These are phyloP conservation scores for Oreotragus oreotragus DNA, from an alignment of 2,113 vertebrate species.

Conservation along the genomic window DNA sequence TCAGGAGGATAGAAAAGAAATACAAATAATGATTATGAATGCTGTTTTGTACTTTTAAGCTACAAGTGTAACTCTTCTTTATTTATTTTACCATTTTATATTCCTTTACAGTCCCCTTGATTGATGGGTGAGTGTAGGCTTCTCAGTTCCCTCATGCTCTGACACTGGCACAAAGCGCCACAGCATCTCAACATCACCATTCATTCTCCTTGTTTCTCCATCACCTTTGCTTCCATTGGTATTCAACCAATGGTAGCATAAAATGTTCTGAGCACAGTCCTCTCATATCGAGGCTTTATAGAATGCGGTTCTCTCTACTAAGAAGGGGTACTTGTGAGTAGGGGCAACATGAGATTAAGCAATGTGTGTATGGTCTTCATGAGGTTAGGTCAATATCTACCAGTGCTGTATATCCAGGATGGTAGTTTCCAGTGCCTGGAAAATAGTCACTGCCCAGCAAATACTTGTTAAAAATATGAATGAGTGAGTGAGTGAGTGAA, in stretches of 20 bases:
- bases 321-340: background rate
- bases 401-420: background rate
- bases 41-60: background rate
- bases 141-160: background rate
- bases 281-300: background rate
- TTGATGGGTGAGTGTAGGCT: background rate
- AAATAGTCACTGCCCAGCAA: background rate
- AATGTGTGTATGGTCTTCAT: background rate
- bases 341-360: background rate
- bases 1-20: background rate
- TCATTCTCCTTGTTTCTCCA: background rate
- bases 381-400: background rate
- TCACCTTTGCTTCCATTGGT: background rate
- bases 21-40: background rate
- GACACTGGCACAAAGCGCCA: background rate
- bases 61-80: background rate
- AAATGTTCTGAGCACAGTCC: background rate
- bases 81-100: background rate
- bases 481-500: background rate
- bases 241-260: background rate
- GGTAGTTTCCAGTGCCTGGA: background rate
- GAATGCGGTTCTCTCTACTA: background rate
- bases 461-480: background rate
- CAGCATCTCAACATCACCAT: fast-evolving
- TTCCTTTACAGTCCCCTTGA: background rate